Conservation (phyloP, 2,113 vertebrate species). For the Egretta garzetta region DNA sequence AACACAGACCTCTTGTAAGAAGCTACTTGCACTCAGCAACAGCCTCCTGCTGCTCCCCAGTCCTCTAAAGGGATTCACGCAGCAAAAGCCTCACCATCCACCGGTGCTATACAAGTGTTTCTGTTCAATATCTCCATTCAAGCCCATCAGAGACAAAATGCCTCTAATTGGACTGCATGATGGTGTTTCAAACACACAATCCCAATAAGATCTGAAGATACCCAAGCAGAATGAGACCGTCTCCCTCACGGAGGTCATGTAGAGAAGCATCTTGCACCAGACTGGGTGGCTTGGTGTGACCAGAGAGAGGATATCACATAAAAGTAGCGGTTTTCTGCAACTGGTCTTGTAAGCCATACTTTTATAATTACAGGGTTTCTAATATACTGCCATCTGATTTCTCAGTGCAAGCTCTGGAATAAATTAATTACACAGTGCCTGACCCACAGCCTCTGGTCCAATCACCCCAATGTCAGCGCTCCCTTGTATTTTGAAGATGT, state of each 20-base stretch:
- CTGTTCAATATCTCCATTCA: background rate
- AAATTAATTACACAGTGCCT: background rate
- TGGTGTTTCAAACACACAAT: fast-evolving
- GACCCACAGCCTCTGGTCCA: background rate
- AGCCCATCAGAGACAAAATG: background rate
- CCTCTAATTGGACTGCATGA: background rate
- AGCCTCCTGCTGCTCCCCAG: background rate
- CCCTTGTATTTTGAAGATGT: background rate
- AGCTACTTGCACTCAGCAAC: background rate
- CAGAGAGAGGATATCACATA: background rate
- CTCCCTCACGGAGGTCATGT: background rate
- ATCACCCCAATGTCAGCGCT: background rate
- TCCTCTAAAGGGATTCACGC: background rate
- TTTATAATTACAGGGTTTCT: background rate
- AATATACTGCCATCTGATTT: background rate
- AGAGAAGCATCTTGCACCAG: background rate
- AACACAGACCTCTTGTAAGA: fast-evolving
- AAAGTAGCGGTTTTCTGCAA: background rate
- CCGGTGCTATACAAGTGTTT: background rate
- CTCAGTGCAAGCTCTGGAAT: background rate
- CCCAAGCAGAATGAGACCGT: background rate
- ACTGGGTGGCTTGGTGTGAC: background rate
- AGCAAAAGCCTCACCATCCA: background rate
- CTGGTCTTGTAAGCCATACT: background rate
- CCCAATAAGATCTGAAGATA: background rate